These are phyloP conservation scores for Hormaphis cornu DNA, from an alignment of 1,140 invertebrate genomes.

Conservation along the genomic window DNA sequence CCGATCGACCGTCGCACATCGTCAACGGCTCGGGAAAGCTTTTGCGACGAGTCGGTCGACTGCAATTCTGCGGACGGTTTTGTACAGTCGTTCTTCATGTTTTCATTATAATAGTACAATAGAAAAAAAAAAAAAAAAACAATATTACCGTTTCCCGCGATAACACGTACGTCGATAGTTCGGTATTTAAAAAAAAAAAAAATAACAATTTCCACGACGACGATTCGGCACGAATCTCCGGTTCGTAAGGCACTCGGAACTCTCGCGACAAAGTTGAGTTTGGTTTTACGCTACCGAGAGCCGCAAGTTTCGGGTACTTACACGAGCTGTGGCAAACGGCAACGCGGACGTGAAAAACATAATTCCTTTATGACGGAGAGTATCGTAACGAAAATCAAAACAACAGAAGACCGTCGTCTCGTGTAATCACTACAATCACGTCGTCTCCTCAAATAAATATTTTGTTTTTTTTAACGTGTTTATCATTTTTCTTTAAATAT, in stretches of 20 bases:
- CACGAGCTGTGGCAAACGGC: no score
- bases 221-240: no score
- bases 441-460: background rate
- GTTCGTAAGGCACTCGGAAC: no score
- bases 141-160: background rate
- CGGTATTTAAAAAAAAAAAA: no score
- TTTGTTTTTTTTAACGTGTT: background rate
- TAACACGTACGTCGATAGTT: no score
- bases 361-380: no score
- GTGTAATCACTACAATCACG: background rate
- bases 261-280: no score
- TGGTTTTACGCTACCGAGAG: no score
- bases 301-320: no score
- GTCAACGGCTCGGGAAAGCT: constrained; percentile 7
- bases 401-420: background rate
- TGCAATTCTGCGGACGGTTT: background rate
- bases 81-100: constrained; percentile 16
- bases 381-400: background rate
- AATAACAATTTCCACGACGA: no score
- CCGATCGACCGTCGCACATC: constrained; percentile 23
- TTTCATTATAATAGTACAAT: background rate
- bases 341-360: no score
- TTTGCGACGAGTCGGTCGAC: constrained; percentile 4
- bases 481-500: constrained; percentile 4
- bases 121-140: no score